A percentile compares a stretch with the other conserved stretches of the same genome.
Evolutionary conservation across 2,888 invertebrate species (phyloP).

Genomic region (Cryptocephalus moraei): DNA sequence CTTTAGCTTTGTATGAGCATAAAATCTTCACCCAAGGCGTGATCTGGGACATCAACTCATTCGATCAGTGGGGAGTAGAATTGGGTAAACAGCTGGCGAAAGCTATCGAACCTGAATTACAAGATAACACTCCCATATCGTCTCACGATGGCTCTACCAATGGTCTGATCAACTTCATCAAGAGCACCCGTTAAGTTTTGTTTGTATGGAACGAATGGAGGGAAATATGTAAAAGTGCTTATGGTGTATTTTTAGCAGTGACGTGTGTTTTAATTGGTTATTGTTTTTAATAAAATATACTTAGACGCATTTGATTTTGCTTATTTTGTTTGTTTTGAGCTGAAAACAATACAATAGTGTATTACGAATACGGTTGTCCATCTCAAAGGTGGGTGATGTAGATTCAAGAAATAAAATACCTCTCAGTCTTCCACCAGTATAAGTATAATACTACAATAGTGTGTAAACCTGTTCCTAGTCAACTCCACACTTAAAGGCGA

Average conservation of each 20-base stretch:
- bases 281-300: background rate
- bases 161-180: conserved; percentile 93
- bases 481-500: no score
- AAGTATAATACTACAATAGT: no score
- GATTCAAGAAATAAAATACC: no score
- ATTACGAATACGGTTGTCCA: no score
- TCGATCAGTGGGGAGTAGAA: conserved; percentile 99
- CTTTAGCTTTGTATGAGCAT: conserved; percentile 91
- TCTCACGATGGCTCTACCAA: conserved; percentile 94
- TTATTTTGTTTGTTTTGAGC: no score
- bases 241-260: background rate
- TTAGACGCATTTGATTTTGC: conserved; percentile 1
- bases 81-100: conserved; percentile 97
- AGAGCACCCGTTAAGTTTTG: conserved; percentile 32
- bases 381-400: no score
- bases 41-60: conserved; percentile 99
- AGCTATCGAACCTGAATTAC: conserved; percentile 92
- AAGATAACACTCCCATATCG: conserved; percentile 51
- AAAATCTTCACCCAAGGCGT: conserved; percentile 98
- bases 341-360: no score
- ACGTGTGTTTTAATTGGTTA: background rate
- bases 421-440: no score
- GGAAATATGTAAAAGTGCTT: background rate
- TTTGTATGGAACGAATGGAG: background rate
- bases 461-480: no score